Percentiles rank a stretch among this genome's conserved stretches.
Conservation (phyloP, 2,888 invertebrate species). For the Scaptomyza cyrtandrae region DNA sequence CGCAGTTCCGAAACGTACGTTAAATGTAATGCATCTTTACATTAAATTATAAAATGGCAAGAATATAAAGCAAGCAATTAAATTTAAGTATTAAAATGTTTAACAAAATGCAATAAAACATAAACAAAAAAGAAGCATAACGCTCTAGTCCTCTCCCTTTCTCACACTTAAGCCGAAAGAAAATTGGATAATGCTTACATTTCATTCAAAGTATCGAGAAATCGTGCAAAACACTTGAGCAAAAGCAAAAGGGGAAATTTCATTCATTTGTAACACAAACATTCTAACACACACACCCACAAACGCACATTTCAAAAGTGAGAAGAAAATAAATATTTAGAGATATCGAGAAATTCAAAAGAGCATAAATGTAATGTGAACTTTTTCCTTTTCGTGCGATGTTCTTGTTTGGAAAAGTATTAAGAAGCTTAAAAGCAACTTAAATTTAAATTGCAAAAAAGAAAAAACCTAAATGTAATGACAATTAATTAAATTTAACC, state of each 20-base stretch:
- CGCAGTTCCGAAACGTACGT: slow-evolving; percentile 74
- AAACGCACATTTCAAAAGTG: slow-evolving; percentile 6
- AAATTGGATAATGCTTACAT: slow-evolving; percentile 29
- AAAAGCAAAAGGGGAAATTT: neutral
- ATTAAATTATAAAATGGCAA: slow-evolving; percentile 71
- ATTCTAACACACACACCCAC: slow-evolving; percentile 11
- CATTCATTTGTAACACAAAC: slow-evolving; percentile 14
- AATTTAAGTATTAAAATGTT: slow-evolving; percentile 79
- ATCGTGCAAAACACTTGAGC: slow-evolving; percentile 13
- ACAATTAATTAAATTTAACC: slow-evolving; percentile 28
- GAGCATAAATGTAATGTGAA: slow-evolving; percentile 16
- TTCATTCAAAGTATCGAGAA: slow-evolving; percentile 31
- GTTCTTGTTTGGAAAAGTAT: slow-evolving; percentile 81
- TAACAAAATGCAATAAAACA: slow-evolving; percentile 56
- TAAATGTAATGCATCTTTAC: slow-evolving; percentile 72
- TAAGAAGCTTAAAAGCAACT: slow-evolving; percentile 33
- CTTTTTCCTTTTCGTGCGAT: slow-evolving; percentile 57
- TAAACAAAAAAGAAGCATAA: slow-evolving; percentile 42
- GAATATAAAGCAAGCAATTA: slow-evolving; percentile 74
- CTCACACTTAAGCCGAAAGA: slow-evolving; percentile 50
- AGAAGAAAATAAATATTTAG: slow-evolving; percentile 10
- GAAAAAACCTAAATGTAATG: slow-evolving; percentile 21
- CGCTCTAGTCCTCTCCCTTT: slow-evolving; percentile 52
- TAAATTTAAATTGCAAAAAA: slow-evolving; percentile 4
- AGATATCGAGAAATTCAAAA: slow-evolving; percentile 7